Percentiles rank a stretch among this genome's conserved stretches.
Conservation (phyloP, 2,113 vertebrate species). For the Melanocharis versteri region DNA sequence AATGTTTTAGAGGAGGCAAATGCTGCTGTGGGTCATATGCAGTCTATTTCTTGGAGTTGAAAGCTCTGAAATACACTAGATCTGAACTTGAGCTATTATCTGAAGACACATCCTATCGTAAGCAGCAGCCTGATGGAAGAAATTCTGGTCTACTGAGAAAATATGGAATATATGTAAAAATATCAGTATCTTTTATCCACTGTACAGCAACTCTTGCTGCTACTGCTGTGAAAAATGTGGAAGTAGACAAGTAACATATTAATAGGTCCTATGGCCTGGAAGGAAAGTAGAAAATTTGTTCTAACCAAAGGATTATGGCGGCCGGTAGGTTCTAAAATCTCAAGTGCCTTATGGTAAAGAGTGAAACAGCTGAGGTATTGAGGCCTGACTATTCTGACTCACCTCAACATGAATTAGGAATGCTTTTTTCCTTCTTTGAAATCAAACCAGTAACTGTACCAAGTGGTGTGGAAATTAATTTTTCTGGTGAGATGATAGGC, state of each 20-base stretch:
- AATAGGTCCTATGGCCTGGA: not conserved
- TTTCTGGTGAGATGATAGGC: not conserved
- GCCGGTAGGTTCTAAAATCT: not conserved
- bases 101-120: not conserved
- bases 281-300: not conserved
- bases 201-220: not conserved
- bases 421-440: not conserved
- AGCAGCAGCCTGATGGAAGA: not conserved
- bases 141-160: not conserved
- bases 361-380: not conserved
- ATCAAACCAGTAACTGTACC: not conserved
- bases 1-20: not conserved
- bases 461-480: not conserved
- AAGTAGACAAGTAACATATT: not conserved
- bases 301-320: not conserved
- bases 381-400: not conserved
- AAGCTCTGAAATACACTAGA: not conserved
- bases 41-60: not conserved
- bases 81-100: not conserved
- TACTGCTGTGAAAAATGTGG: slow-evolving; percentile 4
- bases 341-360: not conserved
- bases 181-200: not conserved
- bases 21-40: not conserved
- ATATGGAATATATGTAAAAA: not conserved
- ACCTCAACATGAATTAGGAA: not conserved